These are phyloP conservation scores for Zaprionus camerounensis DNA, from an alignment of 1,140 invertebrate genomes.

Conservation along the genomic window DNA sequence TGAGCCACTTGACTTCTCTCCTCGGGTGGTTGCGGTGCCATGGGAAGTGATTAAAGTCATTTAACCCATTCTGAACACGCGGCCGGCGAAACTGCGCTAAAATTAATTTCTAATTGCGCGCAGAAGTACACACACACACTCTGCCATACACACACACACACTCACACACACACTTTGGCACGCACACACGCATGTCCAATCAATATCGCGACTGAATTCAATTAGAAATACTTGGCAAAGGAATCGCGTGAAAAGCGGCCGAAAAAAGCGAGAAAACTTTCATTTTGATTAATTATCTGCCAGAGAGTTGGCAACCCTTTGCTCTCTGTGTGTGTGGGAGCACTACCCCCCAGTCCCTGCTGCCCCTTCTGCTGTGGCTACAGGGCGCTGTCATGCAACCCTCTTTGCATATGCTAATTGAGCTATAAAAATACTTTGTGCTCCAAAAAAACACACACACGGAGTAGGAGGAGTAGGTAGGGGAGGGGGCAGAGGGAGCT, in stretches of 20 bases:
- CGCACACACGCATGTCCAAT: constrained; percentile 15
- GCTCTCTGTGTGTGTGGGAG: neutral
- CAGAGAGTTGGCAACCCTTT: constrained; percentile 40
- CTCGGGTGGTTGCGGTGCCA: constrained; percentile 40
- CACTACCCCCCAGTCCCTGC: neutral
- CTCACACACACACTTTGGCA: constrained; percentile 7
- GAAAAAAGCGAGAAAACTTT: constrained; percentile 12
- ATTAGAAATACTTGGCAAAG: constrained; percentile 1
- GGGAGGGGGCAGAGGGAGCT: neutral
- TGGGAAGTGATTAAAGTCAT: constrained; percentile 83
- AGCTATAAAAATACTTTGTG: constrained; percentile 82
- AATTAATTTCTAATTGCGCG: constrained; percentile 82
- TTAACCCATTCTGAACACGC: constrained; percentile 73
- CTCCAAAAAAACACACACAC: constrained; percentile 37
- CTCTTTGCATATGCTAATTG: constrained; percentile 75
- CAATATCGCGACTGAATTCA: constrained; percentile 13
- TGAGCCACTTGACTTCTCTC: constrained; percentile 48
- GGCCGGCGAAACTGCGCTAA: constrained; percentile 39
- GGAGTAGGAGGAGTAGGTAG: constrained; percentile 8
- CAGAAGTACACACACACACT: constrained; percentile 63
- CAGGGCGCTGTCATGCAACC: constrained; percentile 27
- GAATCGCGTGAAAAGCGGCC: constrained; percentile 2
- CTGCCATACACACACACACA: neutral
- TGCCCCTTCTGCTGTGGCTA: neutral
- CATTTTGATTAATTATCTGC: constrained; percentile 64